Evolutionary conservation across 2,797 vertebrate genomes (phyloP).

Genomic region (Epinephelus malabaricus): DNA sequence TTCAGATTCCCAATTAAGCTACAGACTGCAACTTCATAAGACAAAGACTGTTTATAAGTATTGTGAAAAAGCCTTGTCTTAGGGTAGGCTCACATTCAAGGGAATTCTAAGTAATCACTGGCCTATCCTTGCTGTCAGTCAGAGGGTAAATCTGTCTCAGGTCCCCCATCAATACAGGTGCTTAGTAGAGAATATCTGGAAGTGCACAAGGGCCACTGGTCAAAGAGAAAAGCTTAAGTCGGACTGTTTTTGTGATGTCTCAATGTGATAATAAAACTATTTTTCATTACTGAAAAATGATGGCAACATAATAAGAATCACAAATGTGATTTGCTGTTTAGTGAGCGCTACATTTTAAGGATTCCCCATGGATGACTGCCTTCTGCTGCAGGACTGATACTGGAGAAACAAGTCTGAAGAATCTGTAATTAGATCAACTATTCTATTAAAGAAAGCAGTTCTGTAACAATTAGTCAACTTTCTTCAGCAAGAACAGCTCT

Average conservation of each 20-base stretch:
- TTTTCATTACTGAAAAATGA: not conserved
- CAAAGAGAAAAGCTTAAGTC: not conserved
- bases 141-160: not conserved
- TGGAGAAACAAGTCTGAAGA: not conserved
- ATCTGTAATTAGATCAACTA: not conserved
- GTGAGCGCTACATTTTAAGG: not conserved
- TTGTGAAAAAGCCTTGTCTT: constrained; percentile 4
- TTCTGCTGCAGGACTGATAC: not conserved
- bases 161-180: not conserved
- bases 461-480: no score
- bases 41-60: constrained; percentile 12
- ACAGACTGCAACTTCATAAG: constrained; percentile 15
- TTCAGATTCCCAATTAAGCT: constrained; percentile 30
- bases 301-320: not conserved
- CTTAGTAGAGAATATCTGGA: not conserved
- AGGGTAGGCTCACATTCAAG: not conserved
- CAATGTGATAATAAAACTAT: not conserved
- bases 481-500: not conserved
- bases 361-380: not conserved
- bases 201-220: no score
- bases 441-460: not conserved
- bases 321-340: not conserved
- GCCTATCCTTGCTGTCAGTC: not conserved
- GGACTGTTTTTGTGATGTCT: not conserved
- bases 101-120: not conserved